Base-by-base conservation (phyloP, 2,797 vertebrate genomes). In the Zalophus californianus region DNA sequence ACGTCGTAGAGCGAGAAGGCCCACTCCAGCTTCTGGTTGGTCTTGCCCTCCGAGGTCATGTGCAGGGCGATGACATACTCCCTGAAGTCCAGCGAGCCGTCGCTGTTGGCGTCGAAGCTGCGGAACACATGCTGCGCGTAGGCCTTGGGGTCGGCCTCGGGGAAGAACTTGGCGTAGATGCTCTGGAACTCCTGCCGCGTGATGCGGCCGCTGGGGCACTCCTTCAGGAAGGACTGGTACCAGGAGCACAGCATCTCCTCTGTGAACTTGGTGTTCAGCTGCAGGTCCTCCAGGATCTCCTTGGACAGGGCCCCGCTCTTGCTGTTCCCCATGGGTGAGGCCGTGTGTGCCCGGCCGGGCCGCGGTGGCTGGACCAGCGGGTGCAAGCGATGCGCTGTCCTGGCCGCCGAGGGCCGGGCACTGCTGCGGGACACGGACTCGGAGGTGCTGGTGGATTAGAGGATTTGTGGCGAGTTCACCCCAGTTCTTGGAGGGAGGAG, bases 1-100 rank as follows among this genome's bases (percentile, higher is more conserved):
- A 99, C 99, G 1, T 99, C 99, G 8, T 99, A 99, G 38, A 99
- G 98, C 0, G 99, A 99, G 56, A 99, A 99, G 2, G 99, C 99
- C 99, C 99, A 99, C 96, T 99, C 99, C 1, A 99, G 98, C 87
- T 99, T 99, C 87, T 99, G 99, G 96, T 98, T 97, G 2, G 99
- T 99, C 94, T 99, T 99, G 0, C 99, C 99, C 0, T 99, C 99
- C 0, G 99, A 99, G 78, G 99, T 99, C 78, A 99, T 99, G 91
- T 99, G 99, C 95, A 99, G 98, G 0, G 99, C 99, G 0, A 99
- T 99, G 8, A 99, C 99, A 86, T 99, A 99, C 98, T 99, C 99
- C 98, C 99, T 99, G 96, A 99, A 99, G 56, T 99, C 99, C 98
- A 99, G 56, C 0, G 99, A 99, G 7, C 99, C 99, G 0, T 99